These are phyloP conservation scores for Okamejei kenojei DNA, from an alignment of 2,797 vertebrate species.

Conservation along the genomic window DNA sequence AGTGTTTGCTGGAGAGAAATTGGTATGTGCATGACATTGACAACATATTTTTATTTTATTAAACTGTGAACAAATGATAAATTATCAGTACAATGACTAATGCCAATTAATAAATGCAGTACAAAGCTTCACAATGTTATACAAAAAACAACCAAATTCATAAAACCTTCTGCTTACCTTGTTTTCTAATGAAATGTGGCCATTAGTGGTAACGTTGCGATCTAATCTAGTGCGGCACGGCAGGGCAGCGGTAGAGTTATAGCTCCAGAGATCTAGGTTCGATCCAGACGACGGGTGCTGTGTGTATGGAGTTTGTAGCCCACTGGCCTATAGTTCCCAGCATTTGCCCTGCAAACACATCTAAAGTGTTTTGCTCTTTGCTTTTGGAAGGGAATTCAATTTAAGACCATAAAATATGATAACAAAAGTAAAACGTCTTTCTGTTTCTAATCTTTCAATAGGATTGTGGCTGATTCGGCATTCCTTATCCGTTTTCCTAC, in stretches of 20 bases:
- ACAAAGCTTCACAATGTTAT: not conserved
- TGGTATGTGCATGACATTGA: conserved; percentile 60
- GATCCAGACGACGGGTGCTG: too few relatives aligned
- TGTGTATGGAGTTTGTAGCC: too few relatives aligned
- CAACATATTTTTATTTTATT: not conserved
- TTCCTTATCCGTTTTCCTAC: too few relatives aligned
- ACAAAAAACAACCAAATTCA: not conserved
- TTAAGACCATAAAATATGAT: not conserved
- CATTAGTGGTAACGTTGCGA: not conserved
- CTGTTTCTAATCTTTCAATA: too few relatives aligned
- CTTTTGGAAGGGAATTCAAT: not conserved
- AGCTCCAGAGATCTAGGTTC: too few relatives aligned
- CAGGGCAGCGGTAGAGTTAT: too few relatives aligned
- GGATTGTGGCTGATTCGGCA: too few relatives aligned
- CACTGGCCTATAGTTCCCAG: too few relatives aligned
- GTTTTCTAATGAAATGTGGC: too few relatives aligned
- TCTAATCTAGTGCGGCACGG: not conserved
- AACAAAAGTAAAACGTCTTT: too few relatives aligned
- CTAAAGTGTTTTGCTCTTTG: too few relatives aligned
- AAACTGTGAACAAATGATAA: not conserved
- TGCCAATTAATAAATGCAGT: not conserved
- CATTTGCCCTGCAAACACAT: too few relatives aligned
- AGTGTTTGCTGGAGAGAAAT: conserved; percentile 62
- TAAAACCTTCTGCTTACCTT: not conserved
- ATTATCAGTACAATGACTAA: not conserved